Conservation (phyloP, 2,797 vertebrate genomes). For the Brachymystax lenok region DNA sequence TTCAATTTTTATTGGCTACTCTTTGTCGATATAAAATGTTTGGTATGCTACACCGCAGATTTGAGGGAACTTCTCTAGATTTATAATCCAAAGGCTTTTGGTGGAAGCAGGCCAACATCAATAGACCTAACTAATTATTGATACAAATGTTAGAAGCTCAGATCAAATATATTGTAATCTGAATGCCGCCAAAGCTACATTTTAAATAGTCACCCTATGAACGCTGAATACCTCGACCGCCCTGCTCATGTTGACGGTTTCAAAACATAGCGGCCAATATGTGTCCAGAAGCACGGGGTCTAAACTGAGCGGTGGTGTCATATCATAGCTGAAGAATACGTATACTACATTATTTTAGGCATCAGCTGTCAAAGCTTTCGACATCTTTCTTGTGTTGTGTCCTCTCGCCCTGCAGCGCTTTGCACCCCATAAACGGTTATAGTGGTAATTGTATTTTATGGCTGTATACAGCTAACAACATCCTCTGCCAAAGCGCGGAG, state of each 20-base stretch:
- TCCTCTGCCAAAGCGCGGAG: slow-evolving; percentile 81
- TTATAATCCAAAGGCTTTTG: not conserved
- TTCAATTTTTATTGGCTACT: not conserved
- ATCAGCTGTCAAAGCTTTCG: slow-evolving; percentile 67
- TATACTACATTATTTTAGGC: slow-evolving; percentile 17
- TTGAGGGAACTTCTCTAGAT: not conserved
- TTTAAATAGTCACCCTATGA: no score
- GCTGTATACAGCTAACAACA: slow-evolving; percentile 82
- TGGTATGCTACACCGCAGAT: not conserved
- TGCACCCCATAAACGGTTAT: slow-evolving; percentile 97
- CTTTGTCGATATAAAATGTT: not conserved
- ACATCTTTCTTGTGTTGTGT: slow-evolving; percentile 70
- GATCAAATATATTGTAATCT: no score
- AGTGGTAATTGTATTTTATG: slow-evolving; percentile 97
- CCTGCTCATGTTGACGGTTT: not conserved
- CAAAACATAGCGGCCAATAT: slow-evolving; percentile 5
- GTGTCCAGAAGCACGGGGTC: no score
- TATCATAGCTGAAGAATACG: slow-evolving; percentile 23
- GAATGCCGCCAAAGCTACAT: no score
- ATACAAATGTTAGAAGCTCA: no score
- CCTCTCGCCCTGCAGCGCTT: slow-evolving; percentile 84
- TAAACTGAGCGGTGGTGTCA: not conserved
- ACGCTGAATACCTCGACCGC: no score
- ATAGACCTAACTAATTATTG: not conserved
- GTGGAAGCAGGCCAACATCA: not conserved